phyloP scores from a whole-genome alignment of 2,888 invertebrate species.

The Coleophora deauratella region DNA sequence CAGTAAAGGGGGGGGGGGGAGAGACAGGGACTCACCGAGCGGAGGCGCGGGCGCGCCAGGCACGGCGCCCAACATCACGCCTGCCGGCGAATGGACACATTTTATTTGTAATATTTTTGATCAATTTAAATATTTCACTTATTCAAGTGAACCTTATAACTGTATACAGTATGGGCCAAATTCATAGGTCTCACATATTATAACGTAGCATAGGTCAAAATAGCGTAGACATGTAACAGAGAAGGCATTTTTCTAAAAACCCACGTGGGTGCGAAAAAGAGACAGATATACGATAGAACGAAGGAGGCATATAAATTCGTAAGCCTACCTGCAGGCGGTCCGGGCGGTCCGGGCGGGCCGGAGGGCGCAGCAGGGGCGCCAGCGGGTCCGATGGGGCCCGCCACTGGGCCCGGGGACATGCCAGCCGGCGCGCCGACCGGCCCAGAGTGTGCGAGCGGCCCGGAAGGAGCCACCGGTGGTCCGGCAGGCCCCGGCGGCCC shows the following conservation, averaged over 20 bases:
- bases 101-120: no score
- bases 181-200: no score
- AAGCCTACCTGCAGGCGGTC: slow-evolving; percentile 22
- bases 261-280: no score
- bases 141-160: no score
- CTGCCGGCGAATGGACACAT: neutral
- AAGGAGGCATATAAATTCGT: no score
- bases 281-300: no score
- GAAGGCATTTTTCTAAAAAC: no score
- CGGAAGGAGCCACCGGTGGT: slow-evolving; percentile 16
- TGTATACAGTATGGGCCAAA: no score
- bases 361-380: slow-evolving; percentile 10
- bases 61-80: neutral
- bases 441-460: slow-evolving; percentile 2
- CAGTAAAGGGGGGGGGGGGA: no score
- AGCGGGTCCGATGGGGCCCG: neutral
- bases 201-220: no score
- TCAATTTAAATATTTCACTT: no score
- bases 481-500: slow-evolving; percentile 17
- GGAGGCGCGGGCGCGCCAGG: neutral
- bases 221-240: no score
- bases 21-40: neutral
- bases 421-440: slow-evolving; percentile 7
- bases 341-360: slow-evolving; percentile 18
- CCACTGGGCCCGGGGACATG: neutral